Evolutionary conservation across 2,888 invertebrate genomes (phyloP).

Genomic region (Cheilosia scutellata): DNA sequence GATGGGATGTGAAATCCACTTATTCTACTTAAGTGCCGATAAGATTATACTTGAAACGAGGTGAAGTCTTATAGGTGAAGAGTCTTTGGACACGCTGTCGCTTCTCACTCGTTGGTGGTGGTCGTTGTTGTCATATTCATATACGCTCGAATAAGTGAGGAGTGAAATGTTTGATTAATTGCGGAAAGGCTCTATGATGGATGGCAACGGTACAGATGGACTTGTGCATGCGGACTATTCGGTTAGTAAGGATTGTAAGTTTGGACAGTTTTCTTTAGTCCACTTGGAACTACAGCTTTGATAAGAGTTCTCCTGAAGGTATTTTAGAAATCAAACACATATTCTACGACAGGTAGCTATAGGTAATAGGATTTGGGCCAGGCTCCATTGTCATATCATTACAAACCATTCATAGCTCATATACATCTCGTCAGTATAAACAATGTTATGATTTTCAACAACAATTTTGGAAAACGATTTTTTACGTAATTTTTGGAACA

Average conservation of each 20-base stretch:
- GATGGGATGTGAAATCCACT: conserved; percentile 69
- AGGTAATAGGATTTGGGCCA: too few species aligned
- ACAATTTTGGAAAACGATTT: too few species aligned
- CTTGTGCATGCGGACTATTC: neutral
- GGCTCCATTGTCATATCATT: too few species aligned
- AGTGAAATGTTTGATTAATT: conserved; percentile 45
- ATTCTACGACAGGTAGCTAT: too few species aligned
- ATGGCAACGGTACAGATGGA: neutral
- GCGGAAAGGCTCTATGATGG: neutral
- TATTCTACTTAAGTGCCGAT: conserved; percentile 71
- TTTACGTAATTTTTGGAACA: too few species aligned
- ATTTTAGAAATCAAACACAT: too few species aligned
- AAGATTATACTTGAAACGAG: conserved; percentile 57
- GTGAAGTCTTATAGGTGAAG: conserved; percentile 47
- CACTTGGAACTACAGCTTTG: too few species aligned
- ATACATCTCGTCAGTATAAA: too few species aligned
- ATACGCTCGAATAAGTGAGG: neutral
- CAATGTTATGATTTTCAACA: too few species aligned
- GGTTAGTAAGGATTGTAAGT: neutral
- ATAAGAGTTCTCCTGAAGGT: too few species aligned
- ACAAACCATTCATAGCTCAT: too few species aligned
- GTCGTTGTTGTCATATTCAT: conserved; percentile 17
- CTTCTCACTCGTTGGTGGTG: conserved; percentile 14
- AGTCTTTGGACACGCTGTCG: conserved; percentile 14
- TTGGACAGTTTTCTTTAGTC: too few species aligned